Base-by-base conservation (phyloP, 2,113 vertebrate species). In the Pterophyllum scalare region DNA sequence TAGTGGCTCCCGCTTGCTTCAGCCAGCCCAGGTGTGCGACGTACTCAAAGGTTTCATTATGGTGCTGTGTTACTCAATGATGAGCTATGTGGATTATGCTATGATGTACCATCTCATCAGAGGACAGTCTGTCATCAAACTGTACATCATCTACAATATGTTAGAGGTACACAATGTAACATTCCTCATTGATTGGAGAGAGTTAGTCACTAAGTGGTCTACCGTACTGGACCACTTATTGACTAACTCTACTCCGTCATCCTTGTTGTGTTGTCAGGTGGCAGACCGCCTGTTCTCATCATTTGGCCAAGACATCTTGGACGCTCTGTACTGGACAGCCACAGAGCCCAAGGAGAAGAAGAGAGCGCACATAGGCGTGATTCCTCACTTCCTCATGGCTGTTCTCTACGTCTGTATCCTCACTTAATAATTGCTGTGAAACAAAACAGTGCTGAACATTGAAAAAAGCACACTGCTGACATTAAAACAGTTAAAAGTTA, bases 141-240 rank as follows among this genome's bases (percentile, higher is more conserved):
- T 99, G 74, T 99, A 99, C 93, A 99, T 99, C 95, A 99, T 99
- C 94, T 99, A 99, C 96, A 99, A 99, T 93, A 99, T 99, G 98
- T 95, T 99, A 14, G 98, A 99, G 98, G 98, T 99, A 96, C 31
- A 14, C 2, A 19, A 20, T 5, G 80, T 70, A 17, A 35, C 22
- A 3, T 26, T 62, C n/a, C 11, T 26, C 17, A 15, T 20, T 64
- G 26, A 31, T 7, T 49, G 33, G 33, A 33, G 33, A 33, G 33
- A 33, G 33, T 7, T 33, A 33, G 35, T 38, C 35, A 38, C 3
- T 38, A 38, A 10, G 7, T 38, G 17, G 12, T 59, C 46, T 43
- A 70, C 17, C 26, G n/a, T 19, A 1, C 11, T 26, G 57, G 7
- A 35, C 22, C 8, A 20, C 15, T 6, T 7, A 17, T 20, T 58